These are phyloP conservation scores for Corythucha ciliata DNA, from an alignment of 2,888 invertebrate genomes.

Conservation along the genomic window DNA sequence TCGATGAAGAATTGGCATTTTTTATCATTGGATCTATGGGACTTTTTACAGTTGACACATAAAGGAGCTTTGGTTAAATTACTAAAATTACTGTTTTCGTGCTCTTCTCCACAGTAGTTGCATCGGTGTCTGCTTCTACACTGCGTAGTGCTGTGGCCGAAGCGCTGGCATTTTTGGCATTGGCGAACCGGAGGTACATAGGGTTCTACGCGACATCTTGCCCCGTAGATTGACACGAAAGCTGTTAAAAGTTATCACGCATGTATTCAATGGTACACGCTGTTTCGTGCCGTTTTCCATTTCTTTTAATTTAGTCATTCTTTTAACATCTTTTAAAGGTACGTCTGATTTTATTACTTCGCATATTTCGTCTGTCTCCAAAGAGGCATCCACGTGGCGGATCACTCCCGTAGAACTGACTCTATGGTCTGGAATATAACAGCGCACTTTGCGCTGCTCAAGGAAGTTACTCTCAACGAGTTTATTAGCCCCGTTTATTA, in stretches of 20 bases:
- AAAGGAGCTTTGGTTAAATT: too few relatives aligned
- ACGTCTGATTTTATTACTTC: background rate
- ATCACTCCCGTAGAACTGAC: background rate
- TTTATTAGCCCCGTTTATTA: background rate
- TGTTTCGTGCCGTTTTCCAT: background rate
- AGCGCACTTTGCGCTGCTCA: background rate
- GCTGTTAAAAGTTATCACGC: background rate
- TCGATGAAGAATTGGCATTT: too few relatives aligned
- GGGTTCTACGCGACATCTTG: background rate
- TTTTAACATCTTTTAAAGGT: background rate
- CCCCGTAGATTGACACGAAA: background rate
- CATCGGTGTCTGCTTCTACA: background rate
- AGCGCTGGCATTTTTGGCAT: slow-evolving; percentile 2
- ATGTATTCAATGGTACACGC: background rate
- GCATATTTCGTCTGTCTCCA: background rate
- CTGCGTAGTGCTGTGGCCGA: background rate
- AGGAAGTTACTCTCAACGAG: background rate
- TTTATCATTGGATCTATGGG: too few relatives aligned
- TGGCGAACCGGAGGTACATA: background rate
- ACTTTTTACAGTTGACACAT: too few relatives aligned
- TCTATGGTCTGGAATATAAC: background rate
- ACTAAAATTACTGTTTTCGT: too few relatives aligned
- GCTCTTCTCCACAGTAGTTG: background rate
- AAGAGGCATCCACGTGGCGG: background rate
- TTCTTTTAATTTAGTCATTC: background rate